Evolutionary conservation across 35 echinoderm and acorn worm species (phyloP), one percentile per base, ranked within the genome.

Genomic region (Ptychodera flava): DNA sequence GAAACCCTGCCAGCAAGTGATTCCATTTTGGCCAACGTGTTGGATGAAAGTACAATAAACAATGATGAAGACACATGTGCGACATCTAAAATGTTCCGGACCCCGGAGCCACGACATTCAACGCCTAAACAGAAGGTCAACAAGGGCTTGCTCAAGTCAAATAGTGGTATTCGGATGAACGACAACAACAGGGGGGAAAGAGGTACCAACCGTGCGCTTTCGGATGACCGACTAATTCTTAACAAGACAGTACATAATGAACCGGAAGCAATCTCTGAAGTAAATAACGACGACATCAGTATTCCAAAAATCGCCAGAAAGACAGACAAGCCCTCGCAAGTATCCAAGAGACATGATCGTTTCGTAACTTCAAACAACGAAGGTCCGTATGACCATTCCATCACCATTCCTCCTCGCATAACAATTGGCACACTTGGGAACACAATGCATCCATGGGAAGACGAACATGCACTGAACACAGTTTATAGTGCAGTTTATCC

Each of bases 1-100:
- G 77, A 87, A 31, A 78, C 79, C 31, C 36, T 32, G 28, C 33
- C 16, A 14, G 86, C 86, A 0, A n/a, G 76, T 28, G 86, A 87
- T 79, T 87, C 86, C 0, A 28, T 79, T 0, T 32, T 33, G 22
- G 30, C 77, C 30, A 36, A 28, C 22, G 45, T 12, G 6, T 12
- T 64, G 6, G 45, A 64, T 64, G 45, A 64, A 22, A 64, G 45
- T 64, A 22, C 22, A 6, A 64, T 64, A 12, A 6, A 6, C 22
- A 64, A 64, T 12, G 6, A 12, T 22, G 45, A 64, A 22, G 45
- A 64, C 6, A n/a, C n/a, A n/a, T n/a, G n/a, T n/a, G n/a, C n/a
- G n/a, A 22, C 6, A 6, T 22, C 6, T 6, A 64, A 64, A 12
- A 22, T 64, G 6, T 6, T 64, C 22, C 6, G 22, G 45, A 64